Evolutionary conservation across 2,113 vertebrate species (phyloP), one percentile per base, ranked within the genome.

Genomic region (Grallaria varia): DNA sequence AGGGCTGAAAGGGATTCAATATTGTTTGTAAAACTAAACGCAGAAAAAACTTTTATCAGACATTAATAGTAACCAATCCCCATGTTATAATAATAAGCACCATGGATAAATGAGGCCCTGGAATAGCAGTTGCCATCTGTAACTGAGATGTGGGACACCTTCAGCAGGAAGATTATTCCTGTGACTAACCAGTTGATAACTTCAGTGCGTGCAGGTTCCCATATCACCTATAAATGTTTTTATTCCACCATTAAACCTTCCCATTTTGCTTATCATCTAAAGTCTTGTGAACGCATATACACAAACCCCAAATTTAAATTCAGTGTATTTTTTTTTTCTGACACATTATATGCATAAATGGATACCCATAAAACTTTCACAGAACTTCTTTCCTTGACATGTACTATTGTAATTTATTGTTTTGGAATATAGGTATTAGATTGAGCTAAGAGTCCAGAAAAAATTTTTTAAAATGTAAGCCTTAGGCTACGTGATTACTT

Each of bases 171-270:
- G 45, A 55, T 69, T 69, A 45, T 62, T 96, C 66, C 31, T 59
- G 52, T 93, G 93, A 93, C 75, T 96, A 90, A 93, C 40, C n/a
- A 62, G 52, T 53, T 76, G 90, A 62, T 77, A 94, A 1, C 35
- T 90, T 4, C 31, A 71, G 67, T 67, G 33, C 63, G 14, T 90
- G 86, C 73, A 68, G 37, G 28, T 86, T 90, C 44, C 37, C 88
- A 86, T 1, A 4, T 90, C 1, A 0, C 60, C 63, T 42, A 9
- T 17, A 55, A 60, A 39, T 6, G 4, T 56, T 67, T 81, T 20
- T 37, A 20, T 63, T 94, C 62, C 19, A 67, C n/a, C 37, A 27
- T n/a, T 56, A 68, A 89, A 62, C 21, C 6, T 47, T 35, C 21
- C 3, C 4, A 2, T 83, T 76, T 81, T 76, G 7, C 39, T 62